Percentiles rank a stretch among this genome's conserved stretches.
These are phyloP conservation scores for Myanophis thanlyinensis DNA, from an alignment of 2,113 vertebrate species.

Conservation along the genomic window DNA sequence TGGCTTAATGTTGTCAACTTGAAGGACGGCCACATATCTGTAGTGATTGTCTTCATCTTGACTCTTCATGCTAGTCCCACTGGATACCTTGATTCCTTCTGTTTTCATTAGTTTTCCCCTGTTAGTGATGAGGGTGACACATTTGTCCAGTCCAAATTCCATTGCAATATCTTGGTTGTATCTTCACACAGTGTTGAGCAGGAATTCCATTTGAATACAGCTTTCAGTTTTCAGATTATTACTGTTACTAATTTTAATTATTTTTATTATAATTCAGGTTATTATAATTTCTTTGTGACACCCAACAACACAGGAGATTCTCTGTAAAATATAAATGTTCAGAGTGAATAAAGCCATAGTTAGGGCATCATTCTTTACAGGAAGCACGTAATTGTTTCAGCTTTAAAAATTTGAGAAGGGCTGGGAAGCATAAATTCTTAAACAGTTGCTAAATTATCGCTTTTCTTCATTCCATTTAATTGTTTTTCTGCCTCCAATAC, in stretches of 20 bases:
- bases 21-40: not conserved
- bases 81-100: not conserved
- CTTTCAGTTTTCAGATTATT: not conserved
- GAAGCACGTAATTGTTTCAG: slow-evolving; percentile 37
- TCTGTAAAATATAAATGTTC: not conserved
- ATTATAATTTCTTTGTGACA: not conserved
- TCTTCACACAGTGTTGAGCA: not conserved
- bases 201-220: not conserved
- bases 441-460: slow-evolving; percentile 44
- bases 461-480: slow-evolving; percentile 11
- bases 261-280: not conserved
- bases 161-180: not conserved
- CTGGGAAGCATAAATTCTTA: slow-evolving; percentile 36
- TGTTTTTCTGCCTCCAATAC: slow-evolving; percentile 21
- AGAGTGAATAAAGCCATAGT: slow-evolving; percentile 34
- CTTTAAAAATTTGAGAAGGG: slow-evolving; percentile 17
- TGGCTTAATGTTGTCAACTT: not conserved
- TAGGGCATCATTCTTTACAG: slow-evolving; percentile 36
- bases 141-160: not conserved
- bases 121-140: not conserved
- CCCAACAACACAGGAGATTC: rapidly evolving
- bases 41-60: not conserved
- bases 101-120: not conserved
- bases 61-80: not conserved
- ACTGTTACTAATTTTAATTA: not conserved